Evolutionary conservation across 2,113 vertebrate species (phyloP), one percentile per base, ranked within the genome.

Genomic region (Cryptotis parvus): DNA sequence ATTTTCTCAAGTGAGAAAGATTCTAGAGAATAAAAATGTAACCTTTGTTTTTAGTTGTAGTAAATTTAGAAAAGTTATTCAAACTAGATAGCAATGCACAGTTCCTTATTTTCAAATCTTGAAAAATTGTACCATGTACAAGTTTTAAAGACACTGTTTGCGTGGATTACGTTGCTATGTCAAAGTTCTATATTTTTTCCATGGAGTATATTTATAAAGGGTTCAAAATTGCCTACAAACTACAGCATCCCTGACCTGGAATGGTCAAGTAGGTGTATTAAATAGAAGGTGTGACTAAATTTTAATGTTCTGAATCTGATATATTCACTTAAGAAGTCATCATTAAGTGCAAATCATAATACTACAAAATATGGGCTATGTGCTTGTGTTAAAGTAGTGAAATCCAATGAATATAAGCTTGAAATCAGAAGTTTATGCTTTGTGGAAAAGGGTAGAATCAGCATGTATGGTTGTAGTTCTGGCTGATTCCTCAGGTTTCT

Each of bases 31-130:
- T 43, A 88, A 79, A 81, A 93, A 45, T 35, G 12, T 73, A 81
- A 63, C 35, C 39, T 41, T 90, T 84, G 61, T 39, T 93, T 87
- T 88, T 16, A 75, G 63, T 78, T 89, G 84, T 89, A 84, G 49
- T 80, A 61, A 27, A 74, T 78, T 87, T 87, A 35, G 37, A 92
- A 92, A 90, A 4, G 24, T 77, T 49, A 37, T 94, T 45, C 82
- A 94, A 82, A 66, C 15, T 35, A 80, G 6, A 79, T 24, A 8
- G 4, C 3, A 74, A 74, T 79, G 14, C 5, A 63, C 37, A 74
- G 14, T 33, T 91, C 4, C 63, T 65, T 9, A 33, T 65, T 89
- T 95, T 73, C 61, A 20, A 77, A 82, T 73, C 26, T 89, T n/a
- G 20, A 49, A 41, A 26, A 41, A 26, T 66, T 76, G 0, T 33